Evolutionary conservation across 2,888 invertebrate genomes (phyloP), one percentile per base, ranked within the genome.

Genomic region (Euplexia lucipara): DNA sequence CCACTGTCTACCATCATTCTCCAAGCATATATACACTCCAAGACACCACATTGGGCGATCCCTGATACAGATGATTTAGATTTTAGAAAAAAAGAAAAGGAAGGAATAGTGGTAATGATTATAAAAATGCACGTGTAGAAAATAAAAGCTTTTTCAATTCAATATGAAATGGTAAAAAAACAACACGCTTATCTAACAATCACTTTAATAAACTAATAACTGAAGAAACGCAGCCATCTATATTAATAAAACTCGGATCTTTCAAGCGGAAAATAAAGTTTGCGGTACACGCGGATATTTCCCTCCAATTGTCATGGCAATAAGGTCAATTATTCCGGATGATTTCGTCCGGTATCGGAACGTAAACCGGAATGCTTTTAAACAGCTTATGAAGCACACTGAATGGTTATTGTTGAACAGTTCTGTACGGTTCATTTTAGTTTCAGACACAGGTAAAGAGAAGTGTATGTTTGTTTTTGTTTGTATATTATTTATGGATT

Each of bases 301-400:
- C 82, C 77, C 72, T 83, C 79, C 65, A 78, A 83, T 84, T 83
- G 83, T 78, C 75, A 66, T 66, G 47, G 58, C 64, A 81, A 80
- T 74, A 49, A 70, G 75, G 83, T 78, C 83, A 85, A 87, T 88
- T 84, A 86, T 86, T 82, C 78, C 85, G 64, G 73, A 79, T 83
- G 83, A 85, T 83, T 87, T 81, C 64, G 51, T 54, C 62, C 57
- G 67, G 62, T 70, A 63, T 56, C 70, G 62, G 60, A 71, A 70
- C 75, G 79, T 69, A 61, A 77, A 75, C 73, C 56, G 44, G 52
- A 74, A 63, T 72, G 76, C 39, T 63, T 68, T 71, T 63, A 53
- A 72, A 68, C 45, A 41, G 63, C 68, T 68, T 75, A 58, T 57
- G 45, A 32, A 41, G 47, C 58, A 35, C 35, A 67, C 30, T 44